These are phyloP conservation scores for Tachina fera DNA, from an alignment of 2,888 invertebrate genomes.

Conservation along the genomic window DNA sequence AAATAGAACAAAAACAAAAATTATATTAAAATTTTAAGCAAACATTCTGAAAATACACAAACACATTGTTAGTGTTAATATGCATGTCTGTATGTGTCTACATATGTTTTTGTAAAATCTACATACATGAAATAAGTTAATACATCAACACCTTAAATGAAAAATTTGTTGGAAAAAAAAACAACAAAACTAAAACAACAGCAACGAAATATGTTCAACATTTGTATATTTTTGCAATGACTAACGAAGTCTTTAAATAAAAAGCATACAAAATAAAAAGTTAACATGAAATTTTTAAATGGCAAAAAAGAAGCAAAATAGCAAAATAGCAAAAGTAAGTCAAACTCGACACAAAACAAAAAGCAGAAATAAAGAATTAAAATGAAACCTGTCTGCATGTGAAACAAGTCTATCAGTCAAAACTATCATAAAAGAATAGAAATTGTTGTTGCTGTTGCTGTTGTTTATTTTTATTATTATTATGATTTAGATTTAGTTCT, in stretches of 20 bases:
- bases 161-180: constrained; percentile 23
- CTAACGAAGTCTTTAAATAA: constrained; percentile 47
- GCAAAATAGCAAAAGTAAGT: constrained; percentile 33
- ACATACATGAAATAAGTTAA: constrained; percentile 57
- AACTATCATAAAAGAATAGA: constrained; percentile 72
- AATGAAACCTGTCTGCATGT: constrained; percentile 78
- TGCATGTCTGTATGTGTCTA: not conserved
- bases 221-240: constrained; percentile 8
- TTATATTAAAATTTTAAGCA: constrained; percentile 26
- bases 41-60: not conserved
- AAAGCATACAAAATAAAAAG: constrained; percentile 19
- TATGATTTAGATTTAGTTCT: constrained; percentile 58
- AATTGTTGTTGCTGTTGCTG: constrained; percentile 40
- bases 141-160: constrained; percentile 69
- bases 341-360: constrained; percentile 39
- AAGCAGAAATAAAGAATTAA: constrained; percentile 62
- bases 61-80: not conserved
- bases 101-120: constrained; percentile 24
- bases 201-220: constrained; percentile 23
- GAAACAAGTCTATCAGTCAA: constrained; percentile 82
- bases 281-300: constrained; percentile 10
- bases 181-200: not conserved
- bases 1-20: constrained; percentile 17
- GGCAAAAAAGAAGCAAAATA: not conserved
- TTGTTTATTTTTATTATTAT: constrained; percentile 39